phyloP scores from a whole-genome alignment of 1,140 invertebrate species.

The Listronotus bonariensis region DNA sequence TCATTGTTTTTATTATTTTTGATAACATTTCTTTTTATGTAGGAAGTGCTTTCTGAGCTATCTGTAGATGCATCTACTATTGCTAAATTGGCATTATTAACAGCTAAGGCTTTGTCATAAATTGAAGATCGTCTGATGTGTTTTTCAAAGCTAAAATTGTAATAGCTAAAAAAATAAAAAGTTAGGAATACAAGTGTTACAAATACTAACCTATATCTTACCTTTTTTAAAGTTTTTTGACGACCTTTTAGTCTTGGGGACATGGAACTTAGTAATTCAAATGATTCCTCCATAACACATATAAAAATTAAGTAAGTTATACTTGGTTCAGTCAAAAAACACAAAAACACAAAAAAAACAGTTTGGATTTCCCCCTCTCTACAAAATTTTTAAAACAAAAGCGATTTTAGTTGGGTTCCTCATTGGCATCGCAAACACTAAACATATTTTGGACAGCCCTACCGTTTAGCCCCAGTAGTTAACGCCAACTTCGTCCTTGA shows the following conservation, averaged over 20 bases:
- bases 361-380: no score
- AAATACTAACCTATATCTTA: conserved; percentile 33
- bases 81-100: conserved; percentile 34
- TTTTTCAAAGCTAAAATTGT: conserved; percentile 47
- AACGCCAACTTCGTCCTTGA: no score
- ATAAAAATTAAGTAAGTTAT: no score
- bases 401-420: no score
- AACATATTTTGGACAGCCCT: no score
- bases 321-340: no score
- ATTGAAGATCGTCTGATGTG: conserved; percentile 43
- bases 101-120: conserved; percentile 35
- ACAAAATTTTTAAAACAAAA: no score
- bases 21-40: conserved; percentile 4
- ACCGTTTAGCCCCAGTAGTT: no score
- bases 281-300: conserved; percentile 36
- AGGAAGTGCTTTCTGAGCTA: conserved; percentile 15
- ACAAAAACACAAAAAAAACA: no score
- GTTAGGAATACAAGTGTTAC: background rate
- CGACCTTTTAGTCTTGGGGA: conserved; percentile 39
- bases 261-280: conserved; percentile 44
- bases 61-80: conserved; percentile 31
- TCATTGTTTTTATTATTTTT: conserved; percentile 21
- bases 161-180: conserved; percentile 36
- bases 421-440: no score
- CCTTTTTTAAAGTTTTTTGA: conserved; percentile 30